phyloP scores from a whole-genome alignment of 2,113 vertebrate genomes.

The Arenaria interpres region DNA sequence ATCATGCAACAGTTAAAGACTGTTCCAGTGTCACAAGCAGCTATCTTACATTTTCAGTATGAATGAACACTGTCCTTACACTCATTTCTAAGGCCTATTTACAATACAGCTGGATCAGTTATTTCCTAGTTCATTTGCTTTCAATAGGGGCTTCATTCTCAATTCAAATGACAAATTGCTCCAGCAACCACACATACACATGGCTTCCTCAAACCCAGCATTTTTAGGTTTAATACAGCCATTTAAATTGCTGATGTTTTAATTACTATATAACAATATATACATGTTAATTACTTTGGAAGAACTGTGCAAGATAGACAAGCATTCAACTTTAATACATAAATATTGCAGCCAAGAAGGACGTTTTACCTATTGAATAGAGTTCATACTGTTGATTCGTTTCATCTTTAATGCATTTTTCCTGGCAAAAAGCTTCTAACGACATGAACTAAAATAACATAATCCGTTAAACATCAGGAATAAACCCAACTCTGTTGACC shows the following conservation, averaged over 20 bases:
- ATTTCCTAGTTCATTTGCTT: slow-evolving; percentile 11
- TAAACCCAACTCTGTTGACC: slow-evolving; percentile 29
- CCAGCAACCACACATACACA: background rate
- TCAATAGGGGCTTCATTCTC: background rate
- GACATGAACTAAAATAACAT: slow-evolving; percentile 16
- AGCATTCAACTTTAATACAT: background rate
- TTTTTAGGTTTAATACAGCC: background rate
- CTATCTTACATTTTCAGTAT: background rate
- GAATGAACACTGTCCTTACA: background rate
- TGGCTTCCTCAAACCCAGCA: background rate
- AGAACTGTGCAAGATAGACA: background rate
- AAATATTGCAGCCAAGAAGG: background rate
- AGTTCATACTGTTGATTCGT: background rate
- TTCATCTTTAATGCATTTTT: slow-evolving; percentile 23
- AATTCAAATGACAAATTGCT: background rate
- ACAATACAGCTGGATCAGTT: background rate
- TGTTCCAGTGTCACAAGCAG: background rate
- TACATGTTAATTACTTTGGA: background rate
- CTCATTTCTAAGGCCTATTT: background rate
- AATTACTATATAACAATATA: background rate
- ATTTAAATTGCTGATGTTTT: background rate
- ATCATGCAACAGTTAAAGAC: background rate
- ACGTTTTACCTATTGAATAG: background rate
- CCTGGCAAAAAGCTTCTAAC: slow-evolving; percentile 8
- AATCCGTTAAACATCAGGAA: slow-evolving; percentile 43